These are phyloP conservation scores for Oegoconia quadripuncta DNA, from an alignment of 2,888 invertebrate genomes.

Conservation along the genomic window DNA sequence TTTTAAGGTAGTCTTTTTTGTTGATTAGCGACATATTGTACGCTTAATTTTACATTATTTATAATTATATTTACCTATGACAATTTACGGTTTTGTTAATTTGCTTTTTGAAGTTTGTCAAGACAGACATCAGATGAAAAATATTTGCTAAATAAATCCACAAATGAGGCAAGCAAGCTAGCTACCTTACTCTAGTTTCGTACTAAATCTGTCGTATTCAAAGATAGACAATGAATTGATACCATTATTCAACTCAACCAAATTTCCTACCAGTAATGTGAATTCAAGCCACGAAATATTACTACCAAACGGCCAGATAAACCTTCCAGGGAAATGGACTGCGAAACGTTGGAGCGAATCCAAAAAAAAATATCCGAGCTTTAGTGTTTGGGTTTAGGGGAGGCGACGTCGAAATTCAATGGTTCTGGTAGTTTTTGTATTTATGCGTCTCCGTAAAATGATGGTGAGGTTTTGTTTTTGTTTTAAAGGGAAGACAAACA, in stretches of 20 bases:
- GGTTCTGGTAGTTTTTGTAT: too few species aligned
- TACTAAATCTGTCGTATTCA: neutral
- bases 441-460: too few species aligned
- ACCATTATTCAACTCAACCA: constrained; percentile 2
- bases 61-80: too few species aligned
- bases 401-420: neutral
- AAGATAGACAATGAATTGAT: constrained; percentile 1
- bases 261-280: neutral
- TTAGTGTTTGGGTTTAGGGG: constrained; percentile 1
- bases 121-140: too few species aligned
- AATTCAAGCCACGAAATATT: constrained; percentile 21
- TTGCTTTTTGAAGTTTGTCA: too few species aligned
- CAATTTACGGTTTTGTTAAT: too few species aligned
- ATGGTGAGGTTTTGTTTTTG: too few species aligned
- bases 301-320: constrained; percentile 27
- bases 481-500: too few species aligned
- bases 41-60: too few species aligned
- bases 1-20: too few species aligned
- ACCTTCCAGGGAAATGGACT: constrained; percentile 28
- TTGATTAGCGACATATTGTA: too few species aligned
- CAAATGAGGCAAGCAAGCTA: neutral
- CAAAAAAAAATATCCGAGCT: constrained; percentile 18
- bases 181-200: neutral
- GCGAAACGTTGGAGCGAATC: constrained; percentile 27
- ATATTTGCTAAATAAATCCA: too few species aligned